Conservation (phyloP, 1,140 invertebrate genomes). For the Elymnias hypermnestra region DNA sequence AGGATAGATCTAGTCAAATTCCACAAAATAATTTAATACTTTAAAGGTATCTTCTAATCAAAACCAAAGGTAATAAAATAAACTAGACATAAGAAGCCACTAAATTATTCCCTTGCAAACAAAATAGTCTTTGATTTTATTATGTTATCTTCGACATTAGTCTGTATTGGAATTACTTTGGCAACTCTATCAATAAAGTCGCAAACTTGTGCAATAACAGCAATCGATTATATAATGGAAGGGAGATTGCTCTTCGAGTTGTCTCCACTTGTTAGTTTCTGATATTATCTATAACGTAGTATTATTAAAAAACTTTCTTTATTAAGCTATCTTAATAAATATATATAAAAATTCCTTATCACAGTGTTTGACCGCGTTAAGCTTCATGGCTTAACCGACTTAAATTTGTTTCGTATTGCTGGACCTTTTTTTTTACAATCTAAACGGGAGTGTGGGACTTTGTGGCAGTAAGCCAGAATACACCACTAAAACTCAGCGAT, state of each 20-base stretch:
- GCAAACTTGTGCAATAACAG: conserved; percentile 67
- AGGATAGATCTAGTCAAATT: too few species aligned
- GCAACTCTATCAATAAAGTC: conserved; percentile 70
- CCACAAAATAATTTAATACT: too few species aligned
- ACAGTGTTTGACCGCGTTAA: too few species aligned
- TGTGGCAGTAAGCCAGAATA: too few species aligned
- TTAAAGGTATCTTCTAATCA: too few species aligned
- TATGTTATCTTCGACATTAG: conserved; percentile 18
- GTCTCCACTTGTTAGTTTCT: conserved; percentile 7
- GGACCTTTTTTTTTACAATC: too few species aligned
- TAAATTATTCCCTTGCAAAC: not conserved
- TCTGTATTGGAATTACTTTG: conserved; percentile 55
- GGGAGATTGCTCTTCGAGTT: conserved; percentile 30
- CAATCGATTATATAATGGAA: conserved; percentile 56
- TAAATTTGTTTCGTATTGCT: too few species aligned
- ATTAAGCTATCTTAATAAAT: conserved; percentile 15
- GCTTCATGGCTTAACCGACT: too few species aligned
- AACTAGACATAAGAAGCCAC: too few species aligned
- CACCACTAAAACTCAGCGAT: too few species aligned
- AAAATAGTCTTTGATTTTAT: conserved; percentile 10
- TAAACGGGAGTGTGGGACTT: too few species aligned
- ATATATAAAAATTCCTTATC: conserved; percentile 48
- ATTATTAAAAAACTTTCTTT: conserved; percentile 14
- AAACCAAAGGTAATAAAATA: too few species aligned
- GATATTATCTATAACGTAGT: conserved; percentile 3